These are phyloP conservation scores for Rhombomys opimus DNA, from an alignment of 2,113 vertebrate genomes.

Conservation along the genomic window DNA sequence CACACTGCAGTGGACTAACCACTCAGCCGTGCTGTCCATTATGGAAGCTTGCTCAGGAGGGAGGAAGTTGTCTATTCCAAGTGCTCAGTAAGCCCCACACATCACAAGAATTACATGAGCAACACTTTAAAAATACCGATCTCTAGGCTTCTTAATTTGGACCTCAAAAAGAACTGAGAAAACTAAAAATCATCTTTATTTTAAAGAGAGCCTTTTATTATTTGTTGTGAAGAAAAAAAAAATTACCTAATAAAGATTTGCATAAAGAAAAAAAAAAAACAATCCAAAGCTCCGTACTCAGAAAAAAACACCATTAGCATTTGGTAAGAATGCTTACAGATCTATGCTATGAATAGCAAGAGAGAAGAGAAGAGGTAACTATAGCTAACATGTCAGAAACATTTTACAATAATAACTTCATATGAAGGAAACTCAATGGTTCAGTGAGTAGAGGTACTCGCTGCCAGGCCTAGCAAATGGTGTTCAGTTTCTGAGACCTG, in stretches of 20 bases:
- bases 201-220: constrained; percentile 13
- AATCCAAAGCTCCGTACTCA: background rate
- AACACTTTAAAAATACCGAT: constrained; percentile 43
- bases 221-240: background rate
- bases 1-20: background rate
- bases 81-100: background rate
- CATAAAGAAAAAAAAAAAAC: background rate
- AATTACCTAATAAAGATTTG: background rate
- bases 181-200: constrained; percentile 15
- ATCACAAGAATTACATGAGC: background rate
- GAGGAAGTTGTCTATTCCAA: background rate
- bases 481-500: background rate
- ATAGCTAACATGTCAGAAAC: background rate
- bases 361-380: background rate
- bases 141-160: background rate
- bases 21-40: background rate
- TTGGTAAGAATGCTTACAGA: background rate
- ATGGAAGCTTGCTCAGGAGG: background rate
- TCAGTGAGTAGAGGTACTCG: background rate
- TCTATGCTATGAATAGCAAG: constrained; percentile 4
- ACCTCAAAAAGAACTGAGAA: constrained; percentile 10
- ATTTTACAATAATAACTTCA: background rate
- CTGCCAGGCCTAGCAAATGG: background rate
- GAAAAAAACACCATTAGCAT: constrained; percentile 7
- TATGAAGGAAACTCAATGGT: background rate